Base-by-base conservation (phyloP, 2,113 vertebrate species). In the Calypte anna region DNA sequence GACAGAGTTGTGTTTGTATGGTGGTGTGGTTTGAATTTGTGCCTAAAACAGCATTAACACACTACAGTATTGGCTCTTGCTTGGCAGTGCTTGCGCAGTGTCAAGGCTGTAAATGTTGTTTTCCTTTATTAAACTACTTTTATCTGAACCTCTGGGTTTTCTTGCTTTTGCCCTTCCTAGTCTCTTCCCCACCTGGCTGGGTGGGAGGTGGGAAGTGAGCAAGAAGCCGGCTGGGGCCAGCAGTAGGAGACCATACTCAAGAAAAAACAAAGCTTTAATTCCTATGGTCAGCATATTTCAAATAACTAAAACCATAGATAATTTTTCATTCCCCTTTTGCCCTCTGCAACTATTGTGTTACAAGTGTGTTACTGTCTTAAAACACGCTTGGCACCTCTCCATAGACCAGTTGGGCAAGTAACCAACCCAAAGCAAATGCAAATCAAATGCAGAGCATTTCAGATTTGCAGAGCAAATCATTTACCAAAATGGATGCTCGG, bases 111-210 rank as follows among this genome's bases (percentile, higher is more conserved):
- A 40, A 40, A 40, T 12, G 40, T 40, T 40, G 40, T 13, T 11
- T 40, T 40, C 40, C 40, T 14, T 50, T 66, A 30, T 5, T 24
- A 51, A 63, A 30, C 31, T 23, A 22, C 16, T 7, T 31, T 28
- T 43, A 67, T 21, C 28, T 62, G 36, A 70, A 14, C 20, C 36
- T 13, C 19, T 7, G 7, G 31, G 12, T 40, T 80, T 68, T 62
- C 38, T 78, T 27, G 14, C 28, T 67, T 70, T 69, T 62, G 12
- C 12, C 33, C 43, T 58, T 63, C 27, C 61, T 44, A 3, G 22
- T 69, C 31, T 55, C 31, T 58, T n/a, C 21, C 46, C 11, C 23
- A 23, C 6, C 33, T 28, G 1, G 0, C 7, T 48, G 6, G 7
- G 19, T 40, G 5, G 36, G 23, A 81, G 27, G 21, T 23, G 28